Conservation (phyloP, 2,113 vertebrate species). For the Laticauda laticaudata region DNA sequence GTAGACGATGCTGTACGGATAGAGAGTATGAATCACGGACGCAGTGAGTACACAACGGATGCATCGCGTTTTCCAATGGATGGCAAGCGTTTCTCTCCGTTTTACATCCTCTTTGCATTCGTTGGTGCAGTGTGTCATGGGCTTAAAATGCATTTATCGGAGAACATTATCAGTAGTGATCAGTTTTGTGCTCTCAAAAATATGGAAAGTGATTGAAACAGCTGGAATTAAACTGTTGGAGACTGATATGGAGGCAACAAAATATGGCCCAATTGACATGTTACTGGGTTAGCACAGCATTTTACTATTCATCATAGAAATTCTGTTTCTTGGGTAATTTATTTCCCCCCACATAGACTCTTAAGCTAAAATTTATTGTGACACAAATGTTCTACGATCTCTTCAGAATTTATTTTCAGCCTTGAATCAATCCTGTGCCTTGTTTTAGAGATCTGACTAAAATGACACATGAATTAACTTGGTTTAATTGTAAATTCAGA, state of each 20-base stretch:
- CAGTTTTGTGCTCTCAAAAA: neutral
- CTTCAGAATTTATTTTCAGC: conserved; percentile 22
- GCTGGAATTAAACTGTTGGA: neutral
- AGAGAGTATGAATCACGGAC: no score
- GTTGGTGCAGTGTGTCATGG: no score
- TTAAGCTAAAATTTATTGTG: neutral
- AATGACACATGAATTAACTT: fast-evolving
- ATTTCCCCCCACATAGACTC: neutral
- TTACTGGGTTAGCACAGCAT: neutral
- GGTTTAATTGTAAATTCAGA: neutral
- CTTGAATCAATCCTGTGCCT: neutral
- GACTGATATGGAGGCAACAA: neutral
- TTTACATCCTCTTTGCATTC: no score
- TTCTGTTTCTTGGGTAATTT: conserved; percentile 15
- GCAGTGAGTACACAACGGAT: no score
- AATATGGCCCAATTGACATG: neutral
- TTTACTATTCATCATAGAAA: neutral
- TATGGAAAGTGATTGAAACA: neutral
- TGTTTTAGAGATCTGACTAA: neutral
- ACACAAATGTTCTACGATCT: neutral
- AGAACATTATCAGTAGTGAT: neutral
- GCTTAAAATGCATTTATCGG: neutral
- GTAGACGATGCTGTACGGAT: no score
- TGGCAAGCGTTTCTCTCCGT: no score
- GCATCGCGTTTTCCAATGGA: no score